Conservation (phyloP, 2,797 vertebrate species). For the Karalla daura region DNA sequence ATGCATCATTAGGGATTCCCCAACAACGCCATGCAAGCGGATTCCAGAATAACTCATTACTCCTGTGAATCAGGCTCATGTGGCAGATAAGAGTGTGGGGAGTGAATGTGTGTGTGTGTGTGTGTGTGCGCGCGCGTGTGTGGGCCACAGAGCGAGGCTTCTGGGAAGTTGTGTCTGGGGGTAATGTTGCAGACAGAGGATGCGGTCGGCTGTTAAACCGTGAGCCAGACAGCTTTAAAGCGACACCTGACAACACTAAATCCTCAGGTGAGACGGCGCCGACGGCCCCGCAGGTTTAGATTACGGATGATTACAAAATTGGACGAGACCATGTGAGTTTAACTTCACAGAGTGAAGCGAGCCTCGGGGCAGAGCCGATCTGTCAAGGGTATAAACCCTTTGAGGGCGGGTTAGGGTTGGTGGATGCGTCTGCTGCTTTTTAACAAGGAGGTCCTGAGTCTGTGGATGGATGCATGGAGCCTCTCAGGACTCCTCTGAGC, state of each 20-base stretch:
- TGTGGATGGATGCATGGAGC: too few relatives aligned
- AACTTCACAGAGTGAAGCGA: too few relatives aligned
- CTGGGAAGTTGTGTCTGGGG: constrained; percentile 50
- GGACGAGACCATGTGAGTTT: too few relatives aligned
- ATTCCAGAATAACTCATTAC: constrained; percentile 28
- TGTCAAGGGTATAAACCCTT: too few relatives aligned
- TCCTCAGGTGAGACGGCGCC: background rate
- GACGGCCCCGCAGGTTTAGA: background rate
- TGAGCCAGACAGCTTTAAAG: constrained; percentile 48
- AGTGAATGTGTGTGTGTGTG: constrained; percentile 7
- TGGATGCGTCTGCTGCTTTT: too few relatives aligned
- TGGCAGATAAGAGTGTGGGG: constrained; percentile 6
- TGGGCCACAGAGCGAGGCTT: background rate
- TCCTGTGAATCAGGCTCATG: constrained; percentile 16
- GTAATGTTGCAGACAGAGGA: constrained; percentile 62
- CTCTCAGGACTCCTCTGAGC: too few relatives aligned
- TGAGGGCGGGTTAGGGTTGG: too few relatives aligned
- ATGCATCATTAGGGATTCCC: constrained; percentile 29
- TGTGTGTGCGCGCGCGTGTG: constrained; percentile 16
- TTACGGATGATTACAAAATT: too few relatives aligned
- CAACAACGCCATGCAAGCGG: background rate
- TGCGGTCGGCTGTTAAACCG: constrained; percentile 59
- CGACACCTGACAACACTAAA: constrained; percentile 24
- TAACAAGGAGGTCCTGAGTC: too few relatives aligned
- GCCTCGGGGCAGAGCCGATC: too few relatives aligned